Conservation (phyloP, 1,140 invertebrate genomes). For the Alviniconcha marisindica region DNA sequence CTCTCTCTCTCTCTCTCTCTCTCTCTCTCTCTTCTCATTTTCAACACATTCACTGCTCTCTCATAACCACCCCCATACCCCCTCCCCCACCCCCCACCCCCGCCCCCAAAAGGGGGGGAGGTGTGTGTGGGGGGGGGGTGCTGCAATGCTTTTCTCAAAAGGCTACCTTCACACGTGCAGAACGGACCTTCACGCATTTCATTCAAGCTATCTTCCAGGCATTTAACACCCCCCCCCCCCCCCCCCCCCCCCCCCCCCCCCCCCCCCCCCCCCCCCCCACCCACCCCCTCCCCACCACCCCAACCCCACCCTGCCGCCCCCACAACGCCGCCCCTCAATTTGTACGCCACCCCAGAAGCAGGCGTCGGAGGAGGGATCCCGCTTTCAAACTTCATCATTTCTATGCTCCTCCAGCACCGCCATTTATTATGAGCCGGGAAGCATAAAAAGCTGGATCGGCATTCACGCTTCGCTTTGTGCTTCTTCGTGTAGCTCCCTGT, state of each 20-base stretch:
- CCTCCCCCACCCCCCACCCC: too few species aligned
- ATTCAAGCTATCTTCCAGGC: too few species aligned
- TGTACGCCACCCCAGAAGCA: too few species aligned
- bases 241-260: neutral
- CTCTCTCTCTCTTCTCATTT: neutral
- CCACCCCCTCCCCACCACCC: neutral
- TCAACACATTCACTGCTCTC: neutral
- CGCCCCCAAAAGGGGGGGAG: too few species aligned
- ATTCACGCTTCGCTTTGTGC: neutral
- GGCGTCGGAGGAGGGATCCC: too few species aligned
- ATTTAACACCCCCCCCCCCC: neutral
- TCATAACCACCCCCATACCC: neutral
- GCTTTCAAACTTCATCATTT: neutral
- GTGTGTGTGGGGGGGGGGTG: too few species aligned
- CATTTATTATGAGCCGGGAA: neutral
- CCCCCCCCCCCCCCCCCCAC: neutral
- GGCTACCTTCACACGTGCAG: too few species aligned
- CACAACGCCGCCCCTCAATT: too few species aligned
- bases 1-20: neutral
- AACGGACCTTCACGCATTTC: too few species aligned
- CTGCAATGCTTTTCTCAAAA: too few species aligned
- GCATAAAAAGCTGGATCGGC: conserved; percentile 3
- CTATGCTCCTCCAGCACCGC: neutral
- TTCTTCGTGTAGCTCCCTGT: neutral
- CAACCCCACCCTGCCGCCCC: too few species aligned